Percentiles rank a stretch among this genome's conserved stretches.
These are phyloP conservation scores for Bovichtus variegatus DNA, from an alignment of 2,797 vertebrate species.

Conservation along the genomic window DNA sequence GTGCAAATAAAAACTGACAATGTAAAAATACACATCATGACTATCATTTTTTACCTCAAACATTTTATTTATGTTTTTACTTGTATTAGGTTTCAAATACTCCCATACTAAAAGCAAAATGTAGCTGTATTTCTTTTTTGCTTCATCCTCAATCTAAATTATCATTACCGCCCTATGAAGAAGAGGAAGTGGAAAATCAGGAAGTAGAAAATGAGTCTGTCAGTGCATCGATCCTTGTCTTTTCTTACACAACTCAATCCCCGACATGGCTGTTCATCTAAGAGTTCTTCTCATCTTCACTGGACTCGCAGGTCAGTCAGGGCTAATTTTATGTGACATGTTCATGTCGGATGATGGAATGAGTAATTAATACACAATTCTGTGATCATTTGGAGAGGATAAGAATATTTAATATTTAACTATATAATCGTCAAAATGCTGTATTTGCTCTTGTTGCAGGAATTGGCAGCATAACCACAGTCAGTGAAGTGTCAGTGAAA, in stretches of 20 bases:
- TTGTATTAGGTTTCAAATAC: neutral
- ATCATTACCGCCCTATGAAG: no score
- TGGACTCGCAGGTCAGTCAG: conserved; percentile 53
- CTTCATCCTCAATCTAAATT: neutral
- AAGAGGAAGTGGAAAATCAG: neutral
- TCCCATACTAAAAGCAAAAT: neutral
- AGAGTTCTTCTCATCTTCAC: conserved; percentile 30
- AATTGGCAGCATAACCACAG: conserved; percentile 15
- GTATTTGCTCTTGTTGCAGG: conserved; percentile 38
- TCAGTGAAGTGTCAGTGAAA: conserved; percentile 29
- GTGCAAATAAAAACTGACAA: neutral
- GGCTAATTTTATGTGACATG: neutral
- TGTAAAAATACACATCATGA: neutral
- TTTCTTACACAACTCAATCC: neutral
- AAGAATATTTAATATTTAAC: no score
- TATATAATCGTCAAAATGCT: neutral
- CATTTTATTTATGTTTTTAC: neutral
- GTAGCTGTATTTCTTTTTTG: neutral
- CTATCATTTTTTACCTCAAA: neutral
- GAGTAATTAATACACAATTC: neutral
- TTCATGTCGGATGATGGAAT: neutral
- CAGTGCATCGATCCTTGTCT: no score
- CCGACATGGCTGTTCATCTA: conserved; percentile 17
- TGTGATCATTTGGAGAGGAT: neutral
- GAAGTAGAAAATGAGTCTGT: neutral